Evolutionary conservation across 2,797 vertebrate species (phyloP), one percentile per base, ranked within the genome.

Genomic region (Cyclopterus lumpus): DNA sequence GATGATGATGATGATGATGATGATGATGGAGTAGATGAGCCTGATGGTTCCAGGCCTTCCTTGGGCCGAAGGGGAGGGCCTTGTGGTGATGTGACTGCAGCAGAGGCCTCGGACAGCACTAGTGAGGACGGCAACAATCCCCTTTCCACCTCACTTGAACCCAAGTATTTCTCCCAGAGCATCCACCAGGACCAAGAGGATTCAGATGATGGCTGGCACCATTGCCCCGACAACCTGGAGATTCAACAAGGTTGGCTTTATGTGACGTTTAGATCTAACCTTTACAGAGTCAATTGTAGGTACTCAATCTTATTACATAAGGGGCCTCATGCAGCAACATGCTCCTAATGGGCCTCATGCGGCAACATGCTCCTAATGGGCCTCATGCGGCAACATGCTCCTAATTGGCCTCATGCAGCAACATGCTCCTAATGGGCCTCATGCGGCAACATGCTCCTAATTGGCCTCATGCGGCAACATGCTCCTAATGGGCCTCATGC

Each of bases 91-190:
- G 87, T 79, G 28, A 54, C 81, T 4, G 77, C 68, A 67, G 48
- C 91, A 48, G 85, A 87, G 40, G 74, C 77, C 15, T 79, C 82
- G 28, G 63, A 75, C 60, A 82, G 71, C 73, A 63, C 59, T 73
- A 89, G 82, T 46, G 89, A 78, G 15, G 80, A 93, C 24, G 80
- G 83, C 42, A 58, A 71, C 40, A 81, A 92, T 86, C 71, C 61
- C 11, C 89, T 84, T 2, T 88, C 87, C 54, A 67, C 88, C 71
- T 93, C 95, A 66, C 91, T 97, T 71, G 89, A 95, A 76, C 81
- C 95, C 51, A 88, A 92, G 64, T 96, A 96, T 75, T 94, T 96
- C 77, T 96, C 96, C 76, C 95, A 96, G 89, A 89, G 92, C 73
- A 88, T 89, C 82, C 80, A 86, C 20, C 89, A 87, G 74, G 92